Conservation (phyloP, 2,888 invertebrate species). For the Eumacrocentrus americanus region DNA sequence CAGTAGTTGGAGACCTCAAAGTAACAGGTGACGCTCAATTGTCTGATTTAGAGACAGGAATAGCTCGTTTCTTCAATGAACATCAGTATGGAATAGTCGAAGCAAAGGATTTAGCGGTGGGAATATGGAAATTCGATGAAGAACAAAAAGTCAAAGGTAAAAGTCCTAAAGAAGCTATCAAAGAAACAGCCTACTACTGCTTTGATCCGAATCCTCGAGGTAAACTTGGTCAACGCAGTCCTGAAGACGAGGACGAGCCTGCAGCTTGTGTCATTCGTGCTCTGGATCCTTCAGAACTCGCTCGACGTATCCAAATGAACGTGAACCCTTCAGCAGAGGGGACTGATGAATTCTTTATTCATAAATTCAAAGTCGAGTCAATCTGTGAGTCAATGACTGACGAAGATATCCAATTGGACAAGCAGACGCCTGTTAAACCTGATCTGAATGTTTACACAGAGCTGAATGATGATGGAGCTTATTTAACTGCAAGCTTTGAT, state of each 20-base stretch:
- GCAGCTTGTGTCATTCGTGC: slow-evolving; percentile 60
- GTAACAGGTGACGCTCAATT: slow-evolving; percentile 44
- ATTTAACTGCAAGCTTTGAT: slow-evolving; percentile 48
- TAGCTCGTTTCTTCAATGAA: slow-evolving; percentile 57
- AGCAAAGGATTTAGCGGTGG: slow-evolving; percentile 54
- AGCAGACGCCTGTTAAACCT: slow-evolving; percentile 50
- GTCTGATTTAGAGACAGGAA: slow-evolving; percentile 51
- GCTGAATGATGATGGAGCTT: slow-evolving; percentile 56
- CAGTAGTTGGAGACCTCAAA: slow-evolving; percentile 54
- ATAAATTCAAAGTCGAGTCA: slow-evolving; percentile 42
- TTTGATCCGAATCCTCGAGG: slow-evolving; percentile 61
- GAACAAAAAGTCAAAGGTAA: slow-evolving; percentile 39
- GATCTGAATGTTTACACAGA: slow-evolving; percentile 59
- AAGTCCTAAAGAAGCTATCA: slow-evolving; percentile 29
- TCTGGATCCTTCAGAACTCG: slow-evolving; percentile 50
- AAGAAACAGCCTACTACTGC: slow-evolving; percentile 56
- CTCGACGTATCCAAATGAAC: slow-evolving; percentile 54
- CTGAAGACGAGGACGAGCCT: slow-evolving; percentile 34
- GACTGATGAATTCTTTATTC: slow-evolving; percentile 45
- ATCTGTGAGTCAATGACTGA: slow-evolving; percentile 47
- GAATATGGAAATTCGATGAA: slow-evolving; percentile 60
- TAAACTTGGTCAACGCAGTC: slow-evolving; percentile 19
- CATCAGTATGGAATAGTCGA: slow-evolving; percentile 57
- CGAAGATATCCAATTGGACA: slow-evolving; percentile 51
- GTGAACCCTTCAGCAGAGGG: slow-evolving; percentile 47